A percentile compares a stretch with the other conserved stretches of the same genome.
These are phyloP conservation scores for Neoniphon sammara DNA, from an alignment of 2,797 vertebrate genomes.

Conservation along the genomic window DNA sequence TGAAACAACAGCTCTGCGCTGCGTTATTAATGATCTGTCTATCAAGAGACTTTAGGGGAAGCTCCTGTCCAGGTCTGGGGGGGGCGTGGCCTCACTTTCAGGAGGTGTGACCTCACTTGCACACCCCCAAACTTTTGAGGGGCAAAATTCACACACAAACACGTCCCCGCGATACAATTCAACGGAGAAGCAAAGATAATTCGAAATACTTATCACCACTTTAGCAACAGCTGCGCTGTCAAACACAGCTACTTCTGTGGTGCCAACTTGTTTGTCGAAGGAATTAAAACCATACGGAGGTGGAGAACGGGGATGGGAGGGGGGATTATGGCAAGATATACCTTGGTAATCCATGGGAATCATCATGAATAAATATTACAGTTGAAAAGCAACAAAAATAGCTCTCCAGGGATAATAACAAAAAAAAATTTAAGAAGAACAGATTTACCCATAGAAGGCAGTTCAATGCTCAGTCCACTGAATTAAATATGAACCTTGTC, in stretches of 20 bases:
- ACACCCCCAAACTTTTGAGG: conserved; percentile 15
- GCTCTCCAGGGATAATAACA: conserved; percentile 9
- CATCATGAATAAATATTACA: background rate
- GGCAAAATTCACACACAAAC: background rate
- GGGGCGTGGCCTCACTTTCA: conserved; percentile 59
- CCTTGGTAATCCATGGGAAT: no score
- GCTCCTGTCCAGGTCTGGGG: conserved; percentile 48
- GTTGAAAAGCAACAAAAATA: background rate
- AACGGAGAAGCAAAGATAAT: no score
- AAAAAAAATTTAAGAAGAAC: conserved; percentile 6
- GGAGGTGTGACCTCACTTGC: background rate
- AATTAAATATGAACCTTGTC: conserved; percentile 65
- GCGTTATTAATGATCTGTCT: conserved; percentile 59
- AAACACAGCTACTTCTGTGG: no score
- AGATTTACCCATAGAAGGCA: conserved; percentile 15
- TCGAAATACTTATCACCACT: no score
- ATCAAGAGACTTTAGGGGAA: conserved; percentile 51
- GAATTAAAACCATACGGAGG: no score
- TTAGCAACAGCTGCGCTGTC: no score
- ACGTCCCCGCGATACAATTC: background rate
- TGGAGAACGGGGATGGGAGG: no score
- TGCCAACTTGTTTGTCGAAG: no score
- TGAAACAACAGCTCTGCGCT: conserved; percentile 1
- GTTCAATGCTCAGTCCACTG: conserved; percentile 29
- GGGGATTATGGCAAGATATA: no score